Percentiles rank a stretch among this genome's conserved stretches.
Evolutionary conservation across 2,888 invertebrate species (phyloP).

Genomic region (Chaetogeoica ovagalla): DNA sequence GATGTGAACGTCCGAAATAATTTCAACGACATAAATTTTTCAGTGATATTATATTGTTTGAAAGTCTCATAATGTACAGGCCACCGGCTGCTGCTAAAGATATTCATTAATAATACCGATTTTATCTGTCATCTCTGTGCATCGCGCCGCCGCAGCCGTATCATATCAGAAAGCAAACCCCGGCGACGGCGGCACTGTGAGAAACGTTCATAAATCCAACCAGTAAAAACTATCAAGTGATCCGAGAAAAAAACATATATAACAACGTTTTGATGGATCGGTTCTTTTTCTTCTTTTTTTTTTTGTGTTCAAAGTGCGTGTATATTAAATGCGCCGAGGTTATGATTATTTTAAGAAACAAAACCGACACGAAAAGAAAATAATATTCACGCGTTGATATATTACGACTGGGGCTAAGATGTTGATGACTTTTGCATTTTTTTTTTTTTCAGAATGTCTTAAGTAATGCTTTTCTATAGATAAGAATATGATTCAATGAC

Average conservation of each 20-base stretch:
- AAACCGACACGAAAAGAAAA: too few species aligned
- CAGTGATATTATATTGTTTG: conserved; percentile 28
- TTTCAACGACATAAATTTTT: conserved; percentile 22
- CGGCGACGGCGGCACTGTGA: neutral
- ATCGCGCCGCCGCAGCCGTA: too few species aligned
- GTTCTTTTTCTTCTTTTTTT: too few species aligned
- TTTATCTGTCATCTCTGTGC: neutral
- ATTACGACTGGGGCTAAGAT: too few species aligned
- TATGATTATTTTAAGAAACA: neutral
- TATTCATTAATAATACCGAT: conserved; percentile 34
- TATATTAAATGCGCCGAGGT: neutral
- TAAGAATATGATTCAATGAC: too few species aligned
- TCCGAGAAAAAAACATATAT: neutral
- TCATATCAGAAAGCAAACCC: neutral
- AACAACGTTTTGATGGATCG: conserved; percentile 1
- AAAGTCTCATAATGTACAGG: neutral
- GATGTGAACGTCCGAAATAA: neutral
- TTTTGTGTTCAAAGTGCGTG: conserved; percentile 6
- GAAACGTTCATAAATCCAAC: conserved; percentile 18
- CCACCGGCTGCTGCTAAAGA: neutral
- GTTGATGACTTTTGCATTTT: too few species aligned
- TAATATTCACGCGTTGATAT: too few species aligned
- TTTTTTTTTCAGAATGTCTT: too few species aligned
- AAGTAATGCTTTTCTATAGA: too few species aligned
- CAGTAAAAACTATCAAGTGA: conserved; percentile 27